These are phyloP conservation scores for Ptilonorhynchus violaceus DNA, from an alignment of 2,113 vertebrate genomes.

Conservation along the genomic window DNA sequence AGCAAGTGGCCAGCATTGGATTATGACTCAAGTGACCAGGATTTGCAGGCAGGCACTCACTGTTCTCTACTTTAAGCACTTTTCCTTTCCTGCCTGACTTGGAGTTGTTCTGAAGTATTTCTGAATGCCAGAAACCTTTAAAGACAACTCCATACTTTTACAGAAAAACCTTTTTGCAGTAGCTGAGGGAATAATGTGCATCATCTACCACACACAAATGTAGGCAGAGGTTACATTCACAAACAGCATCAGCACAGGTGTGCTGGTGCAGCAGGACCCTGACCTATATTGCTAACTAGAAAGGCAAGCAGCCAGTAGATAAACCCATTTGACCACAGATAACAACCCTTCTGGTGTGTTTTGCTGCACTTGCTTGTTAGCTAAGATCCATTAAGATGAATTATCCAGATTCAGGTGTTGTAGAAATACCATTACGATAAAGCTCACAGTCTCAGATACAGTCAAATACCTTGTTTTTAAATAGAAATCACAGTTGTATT, in stretches of 20 bases:
- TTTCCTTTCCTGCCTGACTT: background rate
- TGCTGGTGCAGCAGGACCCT: background rate
- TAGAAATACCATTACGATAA: background rate
- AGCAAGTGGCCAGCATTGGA: background rate
- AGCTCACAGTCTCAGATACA: background rate
- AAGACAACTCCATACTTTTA: background rate
- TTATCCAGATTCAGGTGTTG: accelerated
- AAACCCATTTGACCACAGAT: background rate
- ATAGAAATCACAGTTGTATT: background rate
- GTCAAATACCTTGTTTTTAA: background rate
- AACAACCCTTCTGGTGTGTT: background rate
- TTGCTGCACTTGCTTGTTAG: background rate
- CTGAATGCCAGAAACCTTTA: background rate
- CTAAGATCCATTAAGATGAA: background rate
- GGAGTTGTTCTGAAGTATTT: background rate
- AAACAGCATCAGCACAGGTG: background rate
- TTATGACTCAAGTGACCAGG: background rate
- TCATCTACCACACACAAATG: background rate
- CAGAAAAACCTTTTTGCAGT: background rate
- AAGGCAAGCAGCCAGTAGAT: background rate
- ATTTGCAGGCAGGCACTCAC: background rate
- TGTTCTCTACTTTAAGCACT: background rate
- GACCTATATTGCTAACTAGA: background rate
- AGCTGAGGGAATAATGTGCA: background rate
- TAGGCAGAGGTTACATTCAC: background rate